Base-by-base conservation (phyloP, 2,113 vertebrate species). In the Patagioenas fasciata region DNA sequence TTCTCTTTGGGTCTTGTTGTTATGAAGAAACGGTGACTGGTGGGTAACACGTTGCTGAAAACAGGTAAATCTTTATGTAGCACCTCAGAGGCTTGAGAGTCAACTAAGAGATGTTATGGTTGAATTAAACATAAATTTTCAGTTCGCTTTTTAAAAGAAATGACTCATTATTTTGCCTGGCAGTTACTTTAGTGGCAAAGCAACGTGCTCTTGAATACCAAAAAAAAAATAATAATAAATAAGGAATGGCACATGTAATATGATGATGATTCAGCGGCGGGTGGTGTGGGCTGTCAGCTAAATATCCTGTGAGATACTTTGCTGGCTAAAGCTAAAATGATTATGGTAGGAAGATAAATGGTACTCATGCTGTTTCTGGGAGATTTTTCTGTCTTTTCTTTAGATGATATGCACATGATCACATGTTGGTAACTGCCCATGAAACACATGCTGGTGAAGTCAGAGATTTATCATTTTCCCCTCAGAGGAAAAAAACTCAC, bases 91-190 rank as follows among this genome's bases (percentile, higher is more conserved):
- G 40, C 42, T 72, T 57, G 58, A 58, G 28, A 69, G 42, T 15
- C 47, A 66, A 31, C 13, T 29, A 32, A 61, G 80, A 92, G 80
- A 67, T 32, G 51, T 36, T 78, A 77, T 0, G 9, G 29, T 57
- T 61, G 29, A 95, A 94, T 74, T 62, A 64, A 89, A 91, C 19
- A 53, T 17, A 38, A 42, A 47, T 71, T 62, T 91, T 95, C 67
- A 54, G 34, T 42, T 88, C 66, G 48, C 28, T 11, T 58, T 89
- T 61, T 34, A 60, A 72, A 83, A 79, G 38, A 53, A 72, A 72
- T 83, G 65, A 92, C 14, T 89, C 58, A 36, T 91, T 85, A 50
- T 82, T 94, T 97, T 88, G 31, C 51, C 92, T 81, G 83, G 65
- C 60, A 83, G 50, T 74, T 78, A 51, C 56, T 88, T 25, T 4